These are phyloP conservation scores for Saturnia pavonia DNA, from an alignment of 2,888 invertebrate genomes.

Conservation along the genomic window DNA sequence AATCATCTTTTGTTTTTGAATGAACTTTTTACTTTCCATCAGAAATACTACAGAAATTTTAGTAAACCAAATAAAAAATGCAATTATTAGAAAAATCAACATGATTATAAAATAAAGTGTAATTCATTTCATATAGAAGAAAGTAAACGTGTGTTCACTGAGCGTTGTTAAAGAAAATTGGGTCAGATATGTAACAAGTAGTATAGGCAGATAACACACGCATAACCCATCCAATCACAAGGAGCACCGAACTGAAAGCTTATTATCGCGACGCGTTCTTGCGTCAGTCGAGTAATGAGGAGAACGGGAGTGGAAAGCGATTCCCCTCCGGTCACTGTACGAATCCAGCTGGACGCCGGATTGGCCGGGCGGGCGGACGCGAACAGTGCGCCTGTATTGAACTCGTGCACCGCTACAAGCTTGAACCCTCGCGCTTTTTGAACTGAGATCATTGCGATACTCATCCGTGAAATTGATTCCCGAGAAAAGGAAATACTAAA, in stretches of 20 bases:
- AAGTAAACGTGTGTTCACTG: constrained; percentile 11
- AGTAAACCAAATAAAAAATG: neutral
- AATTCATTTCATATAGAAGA: constrained; percentile 44
- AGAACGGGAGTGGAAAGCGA: constrained; percentile 40
- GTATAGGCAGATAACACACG: constrained; percentile 75
- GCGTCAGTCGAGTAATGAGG: constrained; percentile 66
- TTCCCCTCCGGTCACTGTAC: constrained; percentile 30
- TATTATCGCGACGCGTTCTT: constrained; percentile 71
- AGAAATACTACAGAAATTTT: neutral
- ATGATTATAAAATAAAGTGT: neutral
- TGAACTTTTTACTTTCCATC: neutral
- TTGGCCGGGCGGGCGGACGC: constrained; percentile 29
- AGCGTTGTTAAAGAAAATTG: constrained; percentile 68
- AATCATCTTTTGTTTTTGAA: neutral
- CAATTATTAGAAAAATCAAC: neutral
- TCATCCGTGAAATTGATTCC: constrained; percentile 83
- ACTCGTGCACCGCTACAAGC: constrained; percentile 45
- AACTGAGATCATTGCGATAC: constrained; percentile 80
- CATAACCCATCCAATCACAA: constrained; percentile 76
- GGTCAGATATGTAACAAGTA: constrained; percentile 65
- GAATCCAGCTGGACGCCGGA: constrained; percentile 37
- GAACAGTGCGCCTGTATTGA: constrained; percentile 25
- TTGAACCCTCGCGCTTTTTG: constrained; percentile 70
- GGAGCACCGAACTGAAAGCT: constrained; percentile 73
- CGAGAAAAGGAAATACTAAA: constrained; percentile 80